Evolutionary conservation across 2,888 invertebrate species (phyloP).

Genomic region (Diploptera punctata): DNA sequence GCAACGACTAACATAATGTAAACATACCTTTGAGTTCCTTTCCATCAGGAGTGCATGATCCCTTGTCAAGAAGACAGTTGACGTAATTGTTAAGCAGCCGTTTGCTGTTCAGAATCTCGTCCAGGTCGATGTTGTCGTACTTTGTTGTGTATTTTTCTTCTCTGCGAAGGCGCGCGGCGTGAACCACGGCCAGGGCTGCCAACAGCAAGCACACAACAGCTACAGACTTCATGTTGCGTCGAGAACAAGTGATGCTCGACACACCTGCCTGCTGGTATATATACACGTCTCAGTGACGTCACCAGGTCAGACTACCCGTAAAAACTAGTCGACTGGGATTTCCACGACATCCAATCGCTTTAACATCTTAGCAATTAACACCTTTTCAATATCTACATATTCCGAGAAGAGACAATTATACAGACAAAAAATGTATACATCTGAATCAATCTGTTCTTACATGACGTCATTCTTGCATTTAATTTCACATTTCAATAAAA

Average conservation of each 20-base stretch:
- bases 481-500: no score
- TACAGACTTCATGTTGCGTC: neutral
- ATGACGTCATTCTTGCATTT: no score
- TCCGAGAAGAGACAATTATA: no score
- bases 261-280: neutral
- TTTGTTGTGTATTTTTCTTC: conserved; percentile 56
- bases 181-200: conserved; percentile 5
- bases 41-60: conserved; percentile 59
- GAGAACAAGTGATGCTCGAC: neutral
- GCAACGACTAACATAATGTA: no score
- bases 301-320: neutral
- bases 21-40: conserved; percentile 45
- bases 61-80: conserved; percentile 71
- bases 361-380: no score
- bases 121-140: conserved; percentile 74
- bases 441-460: no score
- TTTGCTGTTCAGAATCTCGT: conserved; percentile 70
- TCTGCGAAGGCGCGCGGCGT: conserved; percentile 13
- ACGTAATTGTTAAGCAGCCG: conserved; percentile 73
- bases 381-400: no score
- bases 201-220: conserved; percentile 35
- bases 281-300: neutral
- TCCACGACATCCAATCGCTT: no score
- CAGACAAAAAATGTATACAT: no score
- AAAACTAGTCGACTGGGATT: no score